Conservation (phyloP, 2,888 invertebrate genomes). For the Ennomos quercinarius region DNA sequence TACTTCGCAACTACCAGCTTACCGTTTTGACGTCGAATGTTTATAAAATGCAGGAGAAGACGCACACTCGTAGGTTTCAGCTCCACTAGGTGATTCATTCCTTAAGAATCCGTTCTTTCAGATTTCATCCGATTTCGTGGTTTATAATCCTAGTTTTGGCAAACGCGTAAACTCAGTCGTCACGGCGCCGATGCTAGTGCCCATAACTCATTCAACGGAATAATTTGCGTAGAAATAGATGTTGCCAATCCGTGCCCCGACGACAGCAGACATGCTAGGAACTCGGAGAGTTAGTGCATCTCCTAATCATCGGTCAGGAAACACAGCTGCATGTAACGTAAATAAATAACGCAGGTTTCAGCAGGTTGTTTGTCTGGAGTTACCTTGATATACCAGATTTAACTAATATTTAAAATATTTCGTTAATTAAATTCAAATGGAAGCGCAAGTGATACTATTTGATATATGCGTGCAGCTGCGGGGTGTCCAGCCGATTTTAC, state of each 20-base stretch:
- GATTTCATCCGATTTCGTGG: conserved; percentile 35
- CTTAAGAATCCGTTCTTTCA: conserved; percentile 49
- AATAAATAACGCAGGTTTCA: conserved; percentile 24
- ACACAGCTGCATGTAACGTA: conserved; percentile 15
- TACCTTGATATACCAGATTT: conserved; percentile 22
- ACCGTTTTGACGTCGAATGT: conserved; percentile 65
- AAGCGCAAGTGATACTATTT: conserved; percentile 43
- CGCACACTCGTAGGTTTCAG: conserved; percentile 46
- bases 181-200: conserved; percentile 43
- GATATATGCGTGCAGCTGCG: conserved; percentile 66
- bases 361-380: conserved; percentile 16
- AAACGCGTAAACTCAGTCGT: conserved; percentile 52
- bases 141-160: conserved; percentile 67
- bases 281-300: conserved; percentile 42
- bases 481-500: conserved; percentile 61
- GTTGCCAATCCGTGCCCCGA: conserved; percentile 55
- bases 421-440: conserved; percentile 30
- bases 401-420: conserved; percentile 17
- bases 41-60: conserved; percentile 61
- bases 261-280: conserved; percentile 37
- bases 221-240: conserved; percentile 62
- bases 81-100: conserved; percentile 54
- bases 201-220: conserved; percentile 61
- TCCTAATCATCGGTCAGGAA: conserved; percentile 33
- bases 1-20: conserved; percentile 51